These are phyloP conservation scores for Dolichotis patagonum DNA, from an alignment of 2,113 vertebrate species.

Conservation along the genomic window DNA sequence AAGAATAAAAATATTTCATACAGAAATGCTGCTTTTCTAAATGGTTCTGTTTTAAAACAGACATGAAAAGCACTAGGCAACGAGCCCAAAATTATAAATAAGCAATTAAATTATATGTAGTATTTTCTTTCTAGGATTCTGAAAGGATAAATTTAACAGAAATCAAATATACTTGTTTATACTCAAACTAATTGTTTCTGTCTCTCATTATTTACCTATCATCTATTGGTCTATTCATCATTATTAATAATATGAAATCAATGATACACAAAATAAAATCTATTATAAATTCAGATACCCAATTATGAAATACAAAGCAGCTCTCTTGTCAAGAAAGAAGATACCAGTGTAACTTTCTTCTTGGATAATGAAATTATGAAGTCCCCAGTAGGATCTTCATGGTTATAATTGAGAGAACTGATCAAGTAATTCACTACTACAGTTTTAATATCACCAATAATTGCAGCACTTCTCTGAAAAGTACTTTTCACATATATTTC, in stretches of 20 bases:
- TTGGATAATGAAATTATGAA: conserved; percentile 3
- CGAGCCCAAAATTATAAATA: neutral
- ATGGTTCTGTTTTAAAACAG: neutral
- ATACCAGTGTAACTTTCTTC: neutral
- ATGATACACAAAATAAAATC: neutral
- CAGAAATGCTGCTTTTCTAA: neutral
- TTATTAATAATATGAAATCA: neutral
- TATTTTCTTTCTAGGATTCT: neutral
- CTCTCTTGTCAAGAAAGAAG: neutral
- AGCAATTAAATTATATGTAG: neutral
- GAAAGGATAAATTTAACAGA: neutral
- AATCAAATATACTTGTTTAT: neutral
- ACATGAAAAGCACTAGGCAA: neutral
- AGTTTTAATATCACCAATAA: neutral
- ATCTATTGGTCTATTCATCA: neutral
- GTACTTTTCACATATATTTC: neutral
- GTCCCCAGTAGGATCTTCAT: neutral
- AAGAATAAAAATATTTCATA: neutral
- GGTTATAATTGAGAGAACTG: neutral
- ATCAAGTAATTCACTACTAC: neutral
- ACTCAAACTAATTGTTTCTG: neutral
- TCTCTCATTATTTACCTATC: neutral
- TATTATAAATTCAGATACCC: neutral
- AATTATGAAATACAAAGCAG: neutral
- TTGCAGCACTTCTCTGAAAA: neutral